Base-by-base conservation (phyloP, 2,888 invertebrate genomes). In the Drosophila neotestacea region DNA sequence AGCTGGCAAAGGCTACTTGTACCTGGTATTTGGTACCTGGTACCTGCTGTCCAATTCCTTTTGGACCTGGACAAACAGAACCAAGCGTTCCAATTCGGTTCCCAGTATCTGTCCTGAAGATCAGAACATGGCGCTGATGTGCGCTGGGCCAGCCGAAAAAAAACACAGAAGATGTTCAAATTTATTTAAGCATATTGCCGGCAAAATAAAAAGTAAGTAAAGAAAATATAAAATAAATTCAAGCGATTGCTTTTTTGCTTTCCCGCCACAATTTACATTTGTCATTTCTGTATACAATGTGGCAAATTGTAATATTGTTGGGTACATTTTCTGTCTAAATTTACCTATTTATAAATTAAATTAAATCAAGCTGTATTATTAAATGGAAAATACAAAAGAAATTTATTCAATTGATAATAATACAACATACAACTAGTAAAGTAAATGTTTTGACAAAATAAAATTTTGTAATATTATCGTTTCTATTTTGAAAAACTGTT, bases 61-160 rank as follows among this genome's bases (percentile, higher is more conserved):
- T 4, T 27, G 41, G 42, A 11, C 30, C 38, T 51, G 48, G 32
- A 10, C 32, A 32, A 32, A 22, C 55, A 41, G 11, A 27, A 16
- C 42, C 34, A 55, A 60, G 11, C 62, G 76, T 75, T 75, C 70
- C 70, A 65, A 75, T 73, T 74, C 41, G 56, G 48, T 52, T 63
- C 51, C 48, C 22, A 67, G 77, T 88, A 88, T 83, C 86, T 85
- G 84, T 55, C 62, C 50, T 42, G 52, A 58, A 83, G 84, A 84
- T 84, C 84, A 80, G 77, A 80, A 70, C 86, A 70, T 67, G 74
- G 81, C 80, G 84, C 77, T 81, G 86, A 79, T 80, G 70, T 85
- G 81, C 75, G 64, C 50, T 70, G 59, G 22, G n/a, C 41, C 61
- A 72, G 69, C 41, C 59, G 10, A 44, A 61, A 70, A 60, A 65